Percentiles rank a stretch among this genome's conserved stretches.
Conservation (phyloP, 2,113 vertebrate species). For the Daubentonia madagascariensis region DNA sequence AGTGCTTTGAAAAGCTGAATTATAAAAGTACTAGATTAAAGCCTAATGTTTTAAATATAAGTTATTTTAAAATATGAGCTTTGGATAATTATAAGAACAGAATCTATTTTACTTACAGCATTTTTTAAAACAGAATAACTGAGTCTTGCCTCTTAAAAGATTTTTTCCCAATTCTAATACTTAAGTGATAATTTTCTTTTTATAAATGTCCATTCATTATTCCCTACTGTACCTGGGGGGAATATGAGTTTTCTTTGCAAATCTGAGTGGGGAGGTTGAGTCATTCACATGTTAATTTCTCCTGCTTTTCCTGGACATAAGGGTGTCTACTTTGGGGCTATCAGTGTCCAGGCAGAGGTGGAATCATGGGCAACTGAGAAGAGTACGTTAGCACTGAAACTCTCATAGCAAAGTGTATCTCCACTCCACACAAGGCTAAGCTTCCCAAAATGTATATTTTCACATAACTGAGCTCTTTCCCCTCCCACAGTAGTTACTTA, state of each 20-base stretch:
- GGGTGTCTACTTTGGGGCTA: neutral
- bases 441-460: neutral
- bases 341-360: neutral
- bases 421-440: neutral
- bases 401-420: neutral
- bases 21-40: conserved; percentile 49
- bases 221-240: neutral
- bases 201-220: conserved; percentile 15
- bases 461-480: neutral
- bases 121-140: conserved; percentile 40
- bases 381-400: neutral
- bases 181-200: conserved; percentile 16
- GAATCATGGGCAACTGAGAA: neutral
- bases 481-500: neutral
- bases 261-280: neutral
- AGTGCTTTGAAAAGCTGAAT: neutral
- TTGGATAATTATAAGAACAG: conserved; percentile 13
- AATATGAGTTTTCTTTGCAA: neutral
- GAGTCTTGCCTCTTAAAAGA: conserved; percentile 39
- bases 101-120: conserved; percentile 43
- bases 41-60: conserved; percentile 43
- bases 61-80: conserved; percentile 43
- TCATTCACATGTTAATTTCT: neutral
- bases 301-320: neutral
- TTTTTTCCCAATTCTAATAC: conserved; percentile 39